These are phyloP conservation scores for Paragorgia papillata DNA, from an alignment of 92 coral and sea anemone species.

Conservation along the genomic window DNA sequence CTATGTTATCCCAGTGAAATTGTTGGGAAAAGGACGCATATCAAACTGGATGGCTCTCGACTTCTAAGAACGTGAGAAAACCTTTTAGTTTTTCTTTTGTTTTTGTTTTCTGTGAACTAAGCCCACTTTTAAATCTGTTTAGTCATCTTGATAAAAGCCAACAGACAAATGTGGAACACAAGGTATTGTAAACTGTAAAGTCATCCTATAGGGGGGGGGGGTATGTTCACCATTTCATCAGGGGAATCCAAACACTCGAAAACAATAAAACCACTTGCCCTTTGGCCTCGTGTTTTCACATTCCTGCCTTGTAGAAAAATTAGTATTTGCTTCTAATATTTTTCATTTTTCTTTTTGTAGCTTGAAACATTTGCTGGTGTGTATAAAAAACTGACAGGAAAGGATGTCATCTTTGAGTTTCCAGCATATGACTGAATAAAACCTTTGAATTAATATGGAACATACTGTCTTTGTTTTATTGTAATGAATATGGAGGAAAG, in stretches of 20 bases:
- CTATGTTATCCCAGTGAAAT: constrained; percentile 97
- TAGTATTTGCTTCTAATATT: background rate
- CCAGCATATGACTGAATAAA: constrained; percentile 80
- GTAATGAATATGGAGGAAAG: too few species aligned
- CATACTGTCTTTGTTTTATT: background rate
- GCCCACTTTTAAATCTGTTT: constrained; percentile 8
- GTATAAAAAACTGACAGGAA: constrained; percentile 98
- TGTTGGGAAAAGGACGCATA: constrained; percentile 90
- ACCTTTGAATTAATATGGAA: background rate
- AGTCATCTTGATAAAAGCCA: constrained; percentile 93
- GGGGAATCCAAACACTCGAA: too few species aligned
- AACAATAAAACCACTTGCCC: too few species aligned
- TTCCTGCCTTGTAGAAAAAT: too few species aligned
- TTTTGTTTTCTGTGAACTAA: background rate
- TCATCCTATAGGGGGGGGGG: too few species aligned
- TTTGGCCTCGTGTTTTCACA: too few species aligned
- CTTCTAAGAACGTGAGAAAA: constrained; percentile 83
- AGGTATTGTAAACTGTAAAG: constrained; percentile 63
- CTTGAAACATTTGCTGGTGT: constrained; percentile 92
- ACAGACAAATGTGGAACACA: constrained; percentile 98
- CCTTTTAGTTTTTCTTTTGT: background rate
- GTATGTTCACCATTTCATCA: too few species aligned
- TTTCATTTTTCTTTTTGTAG: constrained; percentile 46
- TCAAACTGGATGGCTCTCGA: constrained; percentile 90
- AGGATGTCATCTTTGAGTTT: constrained; percentile 91